Conservation (phyloP, 2,113 vertebrate genomes). For the Typhlomys cinereus region DNA sequence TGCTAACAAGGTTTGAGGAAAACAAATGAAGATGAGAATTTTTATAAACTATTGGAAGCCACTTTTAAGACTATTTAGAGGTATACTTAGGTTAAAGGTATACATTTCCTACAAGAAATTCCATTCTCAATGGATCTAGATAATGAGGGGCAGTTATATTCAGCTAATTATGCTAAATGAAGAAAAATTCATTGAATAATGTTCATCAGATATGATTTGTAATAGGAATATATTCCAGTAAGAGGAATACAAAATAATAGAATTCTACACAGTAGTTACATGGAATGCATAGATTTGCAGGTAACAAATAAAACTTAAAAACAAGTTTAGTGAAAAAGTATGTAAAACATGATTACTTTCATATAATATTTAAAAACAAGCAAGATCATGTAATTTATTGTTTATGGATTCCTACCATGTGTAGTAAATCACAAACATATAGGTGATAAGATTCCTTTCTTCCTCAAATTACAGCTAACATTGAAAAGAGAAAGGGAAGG, state of each 20-base stretch:
- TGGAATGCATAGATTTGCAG: not conserved
- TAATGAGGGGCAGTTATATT: no score
- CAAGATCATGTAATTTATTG: not conserved
- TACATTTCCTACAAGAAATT: not conserved
- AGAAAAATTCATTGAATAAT: no score
- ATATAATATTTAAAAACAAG: not conserved
- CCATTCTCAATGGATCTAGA: not conserved
- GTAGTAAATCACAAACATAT: not conserved
- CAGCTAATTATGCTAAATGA: no score
- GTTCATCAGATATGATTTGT: no score
- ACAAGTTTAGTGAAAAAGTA: not conserved
- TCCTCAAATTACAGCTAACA: not conserved
- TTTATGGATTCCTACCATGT: not conserved
- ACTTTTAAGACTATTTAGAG: not conserved
- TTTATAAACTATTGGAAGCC: no score
- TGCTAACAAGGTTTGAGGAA: not conserved
- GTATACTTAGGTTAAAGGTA: not conserved
- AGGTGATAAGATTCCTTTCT: not conserved
- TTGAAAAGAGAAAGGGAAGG: not conserved
- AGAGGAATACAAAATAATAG: not conserved
- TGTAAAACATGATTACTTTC: not conserved
- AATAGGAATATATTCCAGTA: not conserved
- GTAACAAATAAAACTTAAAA: not conserved
- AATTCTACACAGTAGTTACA: not conserved
- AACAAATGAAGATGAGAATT: not conserved